Conservation (phyloP, 1,140 invertebrate species). For the Euglossa dilemma region DNA sequence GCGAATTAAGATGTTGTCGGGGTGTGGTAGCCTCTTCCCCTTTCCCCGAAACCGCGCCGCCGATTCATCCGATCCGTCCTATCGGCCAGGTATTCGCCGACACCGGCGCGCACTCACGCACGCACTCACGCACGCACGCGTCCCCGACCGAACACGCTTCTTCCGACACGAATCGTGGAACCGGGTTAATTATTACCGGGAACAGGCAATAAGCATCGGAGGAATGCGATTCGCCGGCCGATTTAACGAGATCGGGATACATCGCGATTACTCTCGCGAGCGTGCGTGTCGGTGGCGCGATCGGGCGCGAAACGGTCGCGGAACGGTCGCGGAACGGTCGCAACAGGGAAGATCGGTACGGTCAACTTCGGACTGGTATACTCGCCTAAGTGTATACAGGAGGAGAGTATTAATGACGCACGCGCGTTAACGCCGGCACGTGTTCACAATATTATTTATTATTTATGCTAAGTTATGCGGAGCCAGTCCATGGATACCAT, state of each 20-base stretch:
- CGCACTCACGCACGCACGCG: slow-evolving; percentile 3
- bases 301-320: background rate
- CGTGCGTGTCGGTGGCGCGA: background rate
- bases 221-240: slow-evolving; percentile 42
- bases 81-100: slow-evolving; percentile 35
- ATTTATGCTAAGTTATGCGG: slow-evolving; percentile 80
- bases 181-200: slow-evolving; percentile 58
- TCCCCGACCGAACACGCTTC: background rate
- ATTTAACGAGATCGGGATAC: slow-evolving; percentile 28
- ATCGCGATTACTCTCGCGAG: background rate
- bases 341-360: background rate
- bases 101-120: background rate
- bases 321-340: background rate
- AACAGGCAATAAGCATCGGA: slow-evolving; percentile 49
- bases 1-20: slow-evolving; percentile 79
- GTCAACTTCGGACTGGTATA: slow-evolving; percentile 20
- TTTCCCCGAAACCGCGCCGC: slow-evolving; percentile 60
- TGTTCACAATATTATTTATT: slow-evolving; percentile 80
- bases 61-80: slow-evolving; percentile 49
- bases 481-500: slow-evolving; percentile 76
- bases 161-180: slow-evolving; percentile 47
- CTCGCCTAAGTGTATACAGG: slow-evolving; percentile 53
- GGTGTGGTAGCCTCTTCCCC: slow-evolving; percentile 59
- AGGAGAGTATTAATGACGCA: slow-evolving; percentile 68
- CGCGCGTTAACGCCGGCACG: slow-evolving; percentile 76